phyloP scores from a whole-genome alignment of 2,888 invertebrate species.

The Gandaritis pyraliata region DNA sequence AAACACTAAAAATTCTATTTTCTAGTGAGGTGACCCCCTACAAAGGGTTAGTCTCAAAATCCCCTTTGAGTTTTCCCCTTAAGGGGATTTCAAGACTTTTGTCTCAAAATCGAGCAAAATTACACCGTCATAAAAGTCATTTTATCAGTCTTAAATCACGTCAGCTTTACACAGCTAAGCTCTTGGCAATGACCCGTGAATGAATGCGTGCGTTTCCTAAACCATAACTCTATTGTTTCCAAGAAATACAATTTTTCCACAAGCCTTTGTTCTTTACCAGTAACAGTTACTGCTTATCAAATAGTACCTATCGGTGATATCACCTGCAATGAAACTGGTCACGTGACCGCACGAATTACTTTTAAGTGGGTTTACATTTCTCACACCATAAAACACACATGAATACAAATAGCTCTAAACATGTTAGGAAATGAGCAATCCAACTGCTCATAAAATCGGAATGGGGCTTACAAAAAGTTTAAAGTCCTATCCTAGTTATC shows the following conservation, averaged over 20 bases:
- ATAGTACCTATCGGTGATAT: slow-evolving; percentile 27
- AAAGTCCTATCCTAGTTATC: slow-evolving; percentile 29
- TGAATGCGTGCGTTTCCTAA: slow-evolving; percentile 3
- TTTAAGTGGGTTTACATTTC: neutral
- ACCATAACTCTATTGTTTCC: slow-evolving; percentile 23
- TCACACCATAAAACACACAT: slow-evolving; percentile 4
- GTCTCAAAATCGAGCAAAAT: too few relatives aligned
- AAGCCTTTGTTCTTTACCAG: slow-evolving; percentile 23
- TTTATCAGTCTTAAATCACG: too few relatives aligned
- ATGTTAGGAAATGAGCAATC: slow-evolving; percentile 25
- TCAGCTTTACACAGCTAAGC: neutral
- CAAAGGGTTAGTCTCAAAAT: too few relatives aligned
- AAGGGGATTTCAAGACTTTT: too few relatives aligned
- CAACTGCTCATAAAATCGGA: slow-evolving; percentile 42
- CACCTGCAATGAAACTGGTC: slow-evolving; percentile 6
- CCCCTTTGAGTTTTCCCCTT: too few relatives aligned
- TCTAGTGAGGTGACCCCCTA: too few relatives aligned
- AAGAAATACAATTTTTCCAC: slow-evolving; percentile 16
- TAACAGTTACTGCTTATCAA: slow-evolving; percentile 24
- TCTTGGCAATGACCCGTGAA: slow-evolving; percentile 6
- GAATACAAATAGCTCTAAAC: slow-evolving; percentile 20
- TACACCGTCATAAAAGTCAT: too few relatives aligned
- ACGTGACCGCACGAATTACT: slow-evolving; percentile 8
- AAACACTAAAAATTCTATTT: too few relatives aligned
- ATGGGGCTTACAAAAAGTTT: slow-evolving; percentile 32